Evolutionary conservation across 37 sponge, comb jelly and placozoan species (phyloP), one percentile per base, ranked within the genome.

Genomic region (Geodia barretti): DNA sequence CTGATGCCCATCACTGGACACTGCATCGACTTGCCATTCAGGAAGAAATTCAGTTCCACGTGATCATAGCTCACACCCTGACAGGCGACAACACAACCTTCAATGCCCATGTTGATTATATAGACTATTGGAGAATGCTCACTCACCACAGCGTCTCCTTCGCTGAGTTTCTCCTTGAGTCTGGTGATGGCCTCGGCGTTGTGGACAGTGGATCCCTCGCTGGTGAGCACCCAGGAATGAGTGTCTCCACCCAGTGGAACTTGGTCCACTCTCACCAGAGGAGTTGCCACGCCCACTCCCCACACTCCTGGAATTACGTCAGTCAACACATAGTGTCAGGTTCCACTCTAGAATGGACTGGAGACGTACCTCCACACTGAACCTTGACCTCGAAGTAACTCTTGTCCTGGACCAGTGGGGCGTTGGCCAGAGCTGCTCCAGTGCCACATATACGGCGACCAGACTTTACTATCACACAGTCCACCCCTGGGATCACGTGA

Each of bases 321-420:
- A 20, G 4, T 73, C 35, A 70, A 72, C 5, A 72, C 73, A 29
- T 74, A 14, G 11, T 67, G 28, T n/a, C 32, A 67, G 19, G 11
- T 19, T 19, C 19, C 19, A 19, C 19, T 11, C 60, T 21, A 59
- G 11, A 21, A 19, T 21, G 60, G 19, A 19, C 19, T 21, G 60
- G 60, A 59, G 19, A 19, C 60, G 19, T 68, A 95, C 95, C 98
- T 89, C 89, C 81, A 65, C 93, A 88, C 78, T 98, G 98, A 39
- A 98, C 81, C 73, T 98, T 98, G 36, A 98, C 77, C 78, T 98
- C 98, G 86, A 98, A 98, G 81, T 98, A 98, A 37, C 91, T 90
- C 69, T 98, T 98, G 64, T 95, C 91, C 60, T 98, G 98, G 40
- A 81, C 91, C 14, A 98, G 70, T 5, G 98, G 98, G 19, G 98